phyloP scores from a whole-genome alignment of 1,140 invertebrate species.

The Pseudomyrmex gracilis region DNA sequence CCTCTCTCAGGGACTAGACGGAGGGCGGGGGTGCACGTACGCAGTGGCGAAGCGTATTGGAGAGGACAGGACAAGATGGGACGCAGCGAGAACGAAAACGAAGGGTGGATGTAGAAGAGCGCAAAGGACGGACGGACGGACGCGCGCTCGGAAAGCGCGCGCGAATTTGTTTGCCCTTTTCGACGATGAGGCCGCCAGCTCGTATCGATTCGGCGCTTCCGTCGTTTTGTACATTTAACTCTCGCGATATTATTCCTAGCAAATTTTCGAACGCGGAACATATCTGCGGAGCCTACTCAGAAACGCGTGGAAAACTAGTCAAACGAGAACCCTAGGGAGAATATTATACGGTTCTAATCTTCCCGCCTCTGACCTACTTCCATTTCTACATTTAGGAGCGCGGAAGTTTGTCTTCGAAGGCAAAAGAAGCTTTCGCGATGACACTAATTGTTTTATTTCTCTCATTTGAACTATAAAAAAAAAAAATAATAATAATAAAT shows the following conservation, averaged over 20 bases:
- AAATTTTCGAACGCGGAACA: constrained; percentile 8
- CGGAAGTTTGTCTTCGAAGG: too few relatives aligned
- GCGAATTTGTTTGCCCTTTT: constrained; percentile 57
- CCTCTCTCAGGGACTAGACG: background rate
- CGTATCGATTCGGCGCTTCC: constrained; percentile 50
- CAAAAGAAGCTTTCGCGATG: too few relatives aligned
- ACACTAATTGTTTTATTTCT: background rate
- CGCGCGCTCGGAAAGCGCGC: constrained; percentile 34
- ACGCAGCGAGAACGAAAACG: constrained; percentile 33
- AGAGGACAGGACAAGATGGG: constrained; percentile 73
- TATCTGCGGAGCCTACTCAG: background rate
- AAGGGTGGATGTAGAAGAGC: background rate
- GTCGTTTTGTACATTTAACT: constrained; percentile 39
- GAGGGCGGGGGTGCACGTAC: constrained; percentile 4
- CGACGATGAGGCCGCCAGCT: background rate
- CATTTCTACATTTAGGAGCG: background rate
- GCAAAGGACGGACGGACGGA: constrained; percentile 26
- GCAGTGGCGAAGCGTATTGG: constrained; percentile 64
- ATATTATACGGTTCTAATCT: constrained; percentile 1
- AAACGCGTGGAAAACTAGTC: background rate
- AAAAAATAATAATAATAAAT: background rate
- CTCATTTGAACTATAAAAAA: background rate
- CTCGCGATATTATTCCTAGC: constrained; percentile 11
- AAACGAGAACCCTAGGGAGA: background rate
- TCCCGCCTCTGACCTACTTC: constrained; percentile 6